Conservation (phyloP, 2,888 invertebrate genomes). For the Sinopyrophorus schimmeli region DNA sequence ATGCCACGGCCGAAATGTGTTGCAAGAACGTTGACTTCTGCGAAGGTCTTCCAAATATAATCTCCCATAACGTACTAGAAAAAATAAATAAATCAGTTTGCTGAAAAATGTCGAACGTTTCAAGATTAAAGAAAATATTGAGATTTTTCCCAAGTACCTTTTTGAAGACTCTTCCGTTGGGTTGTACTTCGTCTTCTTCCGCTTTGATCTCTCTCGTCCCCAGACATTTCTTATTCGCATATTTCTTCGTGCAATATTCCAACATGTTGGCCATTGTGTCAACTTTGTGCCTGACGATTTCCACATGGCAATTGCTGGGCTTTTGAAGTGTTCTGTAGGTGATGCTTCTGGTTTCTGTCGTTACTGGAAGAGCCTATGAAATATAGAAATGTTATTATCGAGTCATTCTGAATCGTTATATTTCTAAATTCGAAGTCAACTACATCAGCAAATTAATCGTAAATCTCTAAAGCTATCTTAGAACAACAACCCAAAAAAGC, state of each 20-base stretch:
- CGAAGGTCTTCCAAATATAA: constrained; percentile 87
- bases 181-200: constrained; percentile 93
- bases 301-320: constrained; percentile 72
- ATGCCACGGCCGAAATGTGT: constrained; percentile 83
- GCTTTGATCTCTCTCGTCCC: constrained; percentile 89
- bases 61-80: constrained; percentile 87
- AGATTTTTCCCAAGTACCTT: constrained; percentile 65
- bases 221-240: constrained; percentile 75
- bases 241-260: constrained; percentile 73
- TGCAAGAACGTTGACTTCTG: constrained; percentile 76
- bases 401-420: no score
- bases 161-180: constrained; percentile 93
- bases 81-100: constrained; percentile 3
- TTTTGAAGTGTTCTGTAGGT: constrained; percentile 74
- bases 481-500: no score
- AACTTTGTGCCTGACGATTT: constrained; percentile 74
- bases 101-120: not conserved
- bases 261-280: constrained; percentile 85
- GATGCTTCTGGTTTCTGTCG: constrained; percentile 66
- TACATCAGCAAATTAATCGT: no score
- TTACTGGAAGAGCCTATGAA: constrained; percentile 71
- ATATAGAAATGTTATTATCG: no score
- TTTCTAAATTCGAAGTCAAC: no score
- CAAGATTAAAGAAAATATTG: not conserved
- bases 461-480: no score